Evolutionary conservation across 2,113 vertebrate genomes (phyloP), one percentile per base, ranked within the genome.

Genomic region (Vimba vimba): DNA sequence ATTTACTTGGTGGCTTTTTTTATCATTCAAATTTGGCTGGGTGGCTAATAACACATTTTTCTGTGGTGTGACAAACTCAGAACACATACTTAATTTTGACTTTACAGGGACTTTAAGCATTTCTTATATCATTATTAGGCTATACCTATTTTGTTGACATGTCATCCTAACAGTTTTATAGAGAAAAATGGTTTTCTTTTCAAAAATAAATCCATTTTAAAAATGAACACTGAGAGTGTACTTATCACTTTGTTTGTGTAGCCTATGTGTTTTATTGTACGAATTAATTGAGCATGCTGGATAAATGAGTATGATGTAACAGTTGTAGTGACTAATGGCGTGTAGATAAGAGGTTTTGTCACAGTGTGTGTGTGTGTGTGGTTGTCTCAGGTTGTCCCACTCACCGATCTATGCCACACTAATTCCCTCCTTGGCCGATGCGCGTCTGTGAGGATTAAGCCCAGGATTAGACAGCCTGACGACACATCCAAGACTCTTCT

Each of bases 371-470:
- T 71, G 25, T 47, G 11, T 82, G 60, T 77, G 21, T 79, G 64
- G 19, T 30, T 59, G 12, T 60, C 77, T 33, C 64, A 36, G 55
- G 47, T 21, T 74, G 77, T 74, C 57, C 74, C n/a, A 74, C 78
- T 57, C 64, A 80, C 10, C 77, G 62, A 82, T 85, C 86, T 78
- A 45, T 85, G 43, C 80, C 75, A 74, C 74, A 55, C 75, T 88
- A 86, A 89, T 87, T 87, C 83, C 50, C 55, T 86, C 23, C 57
- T 52, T 90, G 85, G 82, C 88, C 85, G 88, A 89, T 90, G 86
- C 77, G 57, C 19, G 75, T 86, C 80, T 86, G 36, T 82, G 73
- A 76, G 88, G 86, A 88, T 87, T 90, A 85, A 88, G 1, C 59
- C 6, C 15, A 30, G 88, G 90, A 90, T 90, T 90, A 90, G 55